Percentiles rank a stretch among this genome's conserved stretches.
These are phyloP conservation scores for Pardosa pseudoannulata DNA, from an alignment of 2,888 invertebrate species.

Conservation along the genomic window DNA sequence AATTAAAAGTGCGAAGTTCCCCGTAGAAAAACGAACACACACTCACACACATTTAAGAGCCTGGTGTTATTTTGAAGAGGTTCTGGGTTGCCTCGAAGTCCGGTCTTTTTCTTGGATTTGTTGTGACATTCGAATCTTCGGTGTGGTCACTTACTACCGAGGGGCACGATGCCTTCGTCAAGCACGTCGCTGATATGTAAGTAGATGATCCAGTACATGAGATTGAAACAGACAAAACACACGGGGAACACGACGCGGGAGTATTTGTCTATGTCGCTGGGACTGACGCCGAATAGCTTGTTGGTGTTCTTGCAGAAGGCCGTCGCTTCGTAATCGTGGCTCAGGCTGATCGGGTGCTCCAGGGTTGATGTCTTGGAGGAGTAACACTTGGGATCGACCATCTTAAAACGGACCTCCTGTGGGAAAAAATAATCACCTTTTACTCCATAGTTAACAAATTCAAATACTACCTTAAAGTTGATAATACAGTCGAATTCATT, in stretches of 20 bases:
- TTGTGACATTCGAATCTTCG: not conserved
- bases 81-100: constrained; percentile 9
- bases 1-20: constrained; percentile 54
- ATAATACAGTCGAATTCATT: no score
- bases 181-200: constrained; percentile 90
- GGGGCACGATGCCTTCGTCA: constrained; percentile 62
- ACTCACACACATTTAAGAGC: constrained; percentile 53
- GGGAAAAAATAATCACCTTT: constrained; percentile 11
- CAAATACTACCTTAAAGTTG: no score
- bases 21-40: constrained; percentile 62
- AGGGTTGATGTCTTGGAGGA: constrained; percentile 66
- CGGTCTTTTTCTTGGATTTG: not conserved
- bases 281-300: constrained; percentile 92
- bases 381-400: constrained; percentile 72
- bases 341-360: constrained; percentile 55
- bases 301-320: constrained; percentile 86
- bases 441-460: no score
- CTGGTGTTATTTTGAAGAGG: constrained; percentile 25
- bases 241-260: constrained; percentile 98
- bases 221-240: constrained; percentile 98
- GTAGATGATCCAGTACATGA: constrained; percentile 98
- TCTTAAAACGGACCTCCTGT: constrained; percentile 70
- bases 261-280: constrained; percentile 99
- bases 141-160: constrained; percentile 62
- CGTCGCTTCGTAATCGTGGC: constrained; percentile 55